Evolutionary conservation across 2,888 invertebrate species (phyloP).

Genomic region (Tetragnatha montana): DNA sequence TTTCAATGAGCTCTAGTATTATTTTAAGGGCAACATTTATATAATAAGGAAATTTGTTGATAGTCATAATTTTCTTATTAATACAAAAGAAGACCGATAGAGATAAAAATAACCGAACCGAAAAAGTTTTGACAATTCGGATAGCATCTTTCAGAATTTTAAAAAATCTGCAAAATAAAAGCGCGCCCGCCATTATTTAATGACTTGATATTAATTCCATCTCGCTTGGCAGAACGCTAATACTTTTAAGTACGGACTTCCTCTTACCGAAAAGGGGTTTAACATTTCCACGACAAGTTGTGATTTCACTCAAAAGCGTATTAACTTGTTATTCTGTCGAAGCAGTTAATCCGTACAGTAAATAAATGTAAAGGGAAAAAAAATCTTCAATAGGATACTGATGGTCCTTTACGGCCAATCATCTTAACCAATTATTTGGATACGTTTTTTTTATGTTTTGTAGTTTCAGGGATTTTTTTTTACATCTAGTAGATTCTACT

Average conservation of each 20-base stretch:
- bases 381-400: neutral
- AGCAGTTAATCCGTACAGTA: neutral
- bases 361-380: neutral
- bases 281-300: neutral
- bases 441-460: neutral
- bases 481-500: neutral
- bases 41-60: too few relatives aligned
- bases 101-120: too few relatives aligned
- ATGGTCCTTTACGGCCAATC: slow-evolving; percentile 8
- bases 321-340: neutral
- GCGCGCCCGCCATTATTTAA: neutral
- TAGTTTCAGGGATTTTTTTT: neutral
- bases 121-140: too few relatives aligned
- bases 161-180: too few relatives aligned
- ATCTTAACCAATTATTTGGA: slow-evolving; percentile 9
- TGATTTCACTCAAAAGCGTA: neutral
- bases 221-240: neutral
- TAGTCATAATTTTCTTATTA: too few relatives aligned
- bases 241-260: neutral
- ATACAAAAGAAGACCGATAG: too few relatives aligned
- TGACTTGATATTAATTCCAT: neutral
- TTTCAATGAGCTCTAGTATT: too few relatives aligned
- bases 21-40: too few relatives aligned
- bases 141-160: too few relatives aligned
- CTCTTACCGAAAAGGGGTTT: neutral